Conservation (phyloP, 2,797 vertebrate species). For the Cynodonichthys magdalenae region DNA sequence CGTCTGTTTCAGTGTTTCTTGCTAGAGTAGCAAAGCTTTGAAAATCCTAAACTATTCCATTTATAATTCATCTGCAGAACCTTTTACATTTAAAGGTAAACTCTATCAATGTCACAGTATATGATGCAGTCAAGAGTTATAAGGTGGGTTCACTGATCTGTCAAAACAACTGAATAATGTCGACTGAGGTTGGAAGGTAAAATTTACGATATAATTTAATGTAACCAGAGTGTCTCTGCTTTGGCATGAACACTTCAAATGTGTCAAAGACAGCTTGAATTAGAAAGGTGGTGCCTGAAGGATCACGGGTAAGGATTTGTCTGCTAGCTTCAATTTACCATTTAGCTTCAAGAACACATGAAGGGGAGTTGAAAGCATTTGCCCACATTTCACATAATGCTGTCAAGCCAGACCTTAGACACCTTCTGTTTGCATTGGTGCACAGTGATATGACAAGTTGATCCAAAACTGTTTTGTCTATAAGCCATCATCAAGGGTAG, state of each 20-base stretch:
- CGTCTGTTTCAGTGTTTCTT: constrained; percentile 34
- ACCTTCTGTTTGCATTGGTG: no score
- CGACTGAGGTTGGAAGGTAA: constrained; percentile 1
- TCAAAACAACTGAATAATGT: constrained; percentile 22
- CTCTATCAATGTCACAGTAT: constrained; percentile 17
- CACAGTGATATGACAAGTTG: no score
- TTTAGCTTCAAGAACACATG: neutral
- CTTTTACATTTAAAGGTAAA: constrained; percentile 27
- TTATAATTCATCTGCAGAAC: constrained; percentile 25
- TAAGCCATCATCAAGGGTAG: neutral
- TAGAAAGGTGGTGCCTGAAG: neutral
- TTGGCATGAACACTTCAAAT: constrained; percentile 6
- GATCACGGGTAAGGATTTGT: neutral
- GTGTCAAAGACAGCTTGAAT: neutral
- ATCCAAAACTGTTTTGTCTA: neutral
- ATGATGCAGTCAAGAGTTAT: constrained; percentile 12
- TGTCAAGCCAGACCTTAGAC: no score
- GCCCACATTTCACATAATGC: no score
- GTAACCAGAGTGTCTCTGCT: constrained; percentile 5
- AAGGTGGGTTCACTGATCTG: neutral
- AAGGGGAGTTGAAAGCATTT: no score
- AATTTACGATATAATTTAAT: constrained; percentile 17
- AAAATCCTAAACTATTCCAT: constrained; percentile 15
- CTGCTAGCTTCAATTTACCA: neutral
- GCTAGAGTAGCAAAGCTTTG: neutral